Evolutionary conservation across 2,888 invertebrate species (phyloP).

Genomic region (Cephus runcator): DNA sequence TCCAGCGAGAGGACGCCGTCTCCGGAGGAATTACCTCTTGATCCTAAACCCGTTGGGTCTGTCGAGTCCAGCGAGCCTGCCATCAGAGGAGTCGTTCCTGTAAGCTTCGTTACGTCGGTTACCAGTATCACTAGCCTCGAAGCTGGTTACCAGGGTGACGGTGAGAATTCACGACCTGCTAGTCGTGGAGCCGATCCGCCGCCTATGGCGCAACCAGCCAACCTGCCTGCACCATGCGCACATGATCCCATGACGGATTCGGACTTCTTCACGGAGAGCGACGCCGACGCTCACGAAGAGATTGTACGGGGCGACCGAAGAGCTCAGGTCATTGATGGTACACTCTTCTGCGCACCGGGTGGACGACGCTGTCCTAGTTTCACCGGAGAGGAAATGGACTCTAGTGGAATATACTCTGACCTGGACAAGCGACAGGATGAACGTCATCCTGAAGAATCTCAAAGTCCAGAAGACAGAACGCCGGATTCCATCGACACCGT

Average conservation of each 20-base stretch:
- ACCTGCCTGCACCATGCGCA: slow-evolving; percentile 71
- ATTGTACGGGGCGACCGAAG: slow-evolving; percentile 77
- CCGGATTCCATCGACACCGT: slow-evolving; percentile 73
- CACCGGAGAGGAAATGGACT: slow-evolving; percentile 85
- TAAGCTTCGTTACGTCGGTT: slow-evolving; percentile 85
- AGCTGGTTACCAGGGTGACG: slow-evolving; percentile 94
- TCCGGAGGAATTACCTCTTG: slow-evolving; percentile 85
- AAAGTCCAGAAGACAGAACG: slow-evolving; percentile 69
- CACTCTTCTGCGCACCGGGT: slow-evolving; percentile 76
- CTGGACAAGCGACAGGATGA: slow-evolving; percentile 81
- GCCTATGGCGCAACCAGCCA: slow-evolving; percentile 68
- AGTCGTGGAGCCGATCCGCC: slow-evolving; percentile 85
- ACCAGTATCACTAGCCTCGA: slow-evolving; percentile 93
- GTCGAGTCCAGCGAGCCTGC: slow-evolving; percentile 57
- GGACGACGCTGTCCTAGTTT: slow-evolving; percentile 61
- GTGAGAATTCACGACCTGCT: slow-evolving; percentile 88
- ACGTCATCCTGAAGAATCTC: slow-evolving; percentile 58
- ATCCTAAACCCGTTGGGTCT: slow-evolving; percentile 67
- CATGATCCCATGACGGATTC: slow-evolving; percentile 92
- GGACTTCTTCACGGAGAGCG: slow-evolving; percentile 91
- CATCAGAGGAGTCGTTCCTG: slow-evolving; percentile 58
- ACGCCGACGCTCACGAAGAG: slow-evolving; percentile 86
- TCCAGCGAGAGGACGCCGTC: slow-evolving; percentile 80
- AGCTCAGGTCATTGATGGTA: slow-evolving; percentile 88
- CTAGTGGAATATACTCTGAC: slow-evolving; percentile 89